These are phyloP conservation scores for Onthophagus sagittarius DNA, from an alignment of 2,888 invertebrate species.

Conservation along the genomic window DNA sequence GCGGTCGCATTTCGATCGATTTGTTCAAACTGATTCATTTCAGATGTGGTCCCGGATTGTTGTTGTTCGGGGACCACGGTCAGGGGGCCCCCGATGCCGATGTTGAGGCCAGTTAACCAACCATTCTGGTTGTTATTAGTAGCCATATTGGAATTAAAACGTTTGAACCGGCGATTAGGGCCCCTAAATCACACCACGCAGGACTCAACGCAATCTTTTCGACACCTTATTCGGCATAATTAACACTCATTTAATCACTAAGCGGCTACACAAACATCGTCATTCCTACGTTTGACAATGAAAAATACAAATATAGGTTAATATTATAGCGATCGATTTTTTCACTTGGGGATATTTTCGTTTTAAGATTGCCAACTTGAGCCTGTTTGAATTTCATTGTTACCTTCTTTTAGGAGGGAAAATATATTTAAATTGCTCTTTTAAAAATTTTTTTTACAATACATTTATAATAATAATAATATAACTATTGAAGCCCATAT, in stretches of 20 bases:
- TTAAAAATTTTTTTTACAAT: too few species aligned
- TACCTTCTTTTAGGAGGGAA: too few species aligned
- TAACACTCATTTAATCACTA: constrained; percentile 9
- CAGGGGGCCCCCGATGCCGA: constrained; percentile 41
- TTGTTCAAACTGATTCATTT: constrained; percentile 46
- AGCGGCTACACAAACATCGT: constrained; percentile 12
- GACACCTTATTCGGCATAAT: constrained; percentile 1
- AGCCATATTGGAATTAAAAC: constrained; percentile 44
- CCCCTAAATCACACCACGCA: not conserved
- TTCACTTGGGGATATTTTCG: not conserved
- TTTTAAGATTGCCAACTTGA: not conserved
- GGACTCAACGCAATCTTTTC: not conserved
- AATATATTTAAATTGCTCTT: too few species aligned
- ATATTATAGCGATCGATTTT: constrained; percentile 27
- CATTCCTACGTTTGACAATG: constrained; percentile 21
- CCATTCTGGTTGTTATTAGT: constrained; percentile 49
- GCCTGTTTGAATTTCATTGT: too few species aligned
- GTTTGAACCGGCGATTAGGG: constrained; percentile 11
- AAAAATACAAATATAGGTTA: constrained; percentile 35
- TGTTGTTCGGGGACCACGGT: constrained; percentile 43
- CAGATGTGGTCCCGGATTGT: constrained; percentile 40
- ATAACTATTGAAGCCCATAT: too few species aligned
- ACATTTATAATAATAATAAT: too few species aligned
- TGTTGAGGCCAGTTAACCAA: constrained; percentile 44
- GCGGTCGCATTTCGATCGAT: constrained; percentile 43